These are phyloP conservation scores for Cebus imitator DNA, from an alignment of 2,113 vertebrate species.

Conservation along the genomic window DNA sequence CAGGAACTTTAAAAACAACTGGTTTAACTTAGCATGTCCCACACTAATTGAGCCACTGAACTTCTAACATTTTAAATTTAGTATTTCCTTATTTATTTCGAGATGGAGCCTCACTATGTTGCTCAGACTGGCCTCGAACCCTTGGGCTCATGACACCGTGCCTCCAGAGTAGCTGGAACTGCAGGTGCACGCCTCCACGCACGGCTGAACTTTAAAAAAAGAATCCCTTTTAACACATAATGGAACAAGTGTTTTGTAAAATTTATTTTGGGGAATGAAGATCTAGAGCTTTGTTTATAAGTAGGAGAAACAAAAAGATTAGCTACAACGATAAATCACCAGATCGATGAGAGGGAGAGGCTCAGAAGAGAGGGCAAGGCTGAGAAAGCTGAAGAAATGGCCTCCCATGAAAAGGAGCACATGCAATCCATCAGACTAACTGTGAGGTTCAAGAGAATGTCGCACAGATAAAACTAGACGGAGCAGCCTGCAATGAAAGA, in stretches of 20 bases:
- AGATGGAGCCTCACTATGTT: no score
- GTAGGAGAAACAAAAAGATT: background rate
- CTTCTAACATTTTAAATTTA: background rate
- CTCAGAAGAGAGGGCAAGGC: background rate
- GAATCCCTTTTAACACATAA: background rate
- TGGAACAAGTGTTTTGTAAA: background rate
- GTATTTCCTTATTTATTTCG: no score
- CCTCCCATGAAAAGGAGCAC: background rate
- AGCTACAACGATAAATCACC: background rate
- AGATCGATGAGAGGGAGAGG: background rate
- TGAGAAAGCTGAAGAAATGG: background rate
- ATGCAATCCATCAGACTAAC: background rate
- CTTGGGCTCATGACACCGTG: no score
- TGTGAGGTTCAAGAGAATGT: background rate
- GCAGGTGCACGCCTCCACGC: no score
- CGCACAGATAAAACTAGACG: background rate
- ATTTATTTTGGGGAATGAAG: background rate
- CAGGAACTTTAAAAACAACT: background rate
- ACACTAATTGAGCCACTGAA: background rate
- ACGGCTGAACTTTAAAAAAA: background rate
- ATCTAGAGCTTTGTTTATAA: background rate
- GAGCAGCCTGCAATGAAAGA: background rate
- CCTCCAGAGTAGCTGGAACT: no score
- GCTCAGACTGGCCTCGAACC: no score
- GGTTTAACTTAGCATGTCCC: background rate